phyloP scores from a whole-genome alignment of 2,888 invertebrate species.

The Sphinx pinastri region DNA sequence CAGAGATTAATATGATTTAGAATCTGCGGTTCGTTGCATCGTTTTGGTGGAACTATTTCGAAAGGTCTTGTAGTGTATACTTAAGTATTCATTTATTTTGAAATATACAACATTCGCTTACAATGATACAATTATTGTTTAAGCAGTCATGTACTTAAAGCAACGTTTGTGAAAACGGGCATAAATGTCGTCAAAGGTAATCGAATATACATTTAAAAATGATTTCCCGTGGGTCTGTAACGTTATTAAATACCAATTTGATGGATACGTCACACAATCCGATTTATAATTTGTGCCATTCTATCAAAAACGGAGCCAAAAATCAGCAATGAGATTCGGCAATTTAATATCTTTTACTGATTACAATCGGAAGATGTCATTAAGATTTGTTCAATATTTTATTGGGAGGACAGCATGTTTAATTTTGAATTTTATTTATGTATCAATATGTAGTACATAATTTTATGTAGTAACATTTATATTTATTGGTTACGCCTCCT shows the following conservation, averaged over 20 bases:
- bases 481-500: not conserved
- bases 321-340: not conserved
- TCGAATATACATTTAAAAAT: slow-evolving; percentile 45
- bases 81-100: no score
- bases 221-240: slow-evolving; percentile 66
- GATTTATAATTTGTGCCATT: slow-evolving; percentile 41
- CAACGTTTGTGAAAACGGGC: no score
- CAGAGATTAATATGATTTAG: slow-evolving; percentile 11
- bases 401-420: not conserved
- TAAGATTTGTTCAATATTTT: slow-evolving; percentile 5
- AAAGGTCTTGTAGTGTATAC: not conserved
- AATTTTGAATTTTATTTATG: not conserved
- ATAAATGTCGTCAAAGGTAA: slow-evolving; percentile 17
- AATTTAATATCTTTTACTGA: slow-evolving; percentile 13
- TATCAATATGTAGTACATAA: no score
- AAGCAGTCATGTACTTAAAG: no score
- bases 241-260: slow-evolving; percentile 60
- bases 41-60: not conserved
- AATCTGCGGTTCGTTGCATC: not conserved
- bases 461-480: not conserved
- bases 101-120: no score
- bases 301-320: not conserved
- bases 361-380: slow-evolving; percentile 8
- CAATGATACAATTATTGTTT: no score
- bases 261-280: slow-evolving; percentile 36